Conservation (phyloP, 2,797 vertebrate species). For the Rousettus madagascariensis region DNA sequence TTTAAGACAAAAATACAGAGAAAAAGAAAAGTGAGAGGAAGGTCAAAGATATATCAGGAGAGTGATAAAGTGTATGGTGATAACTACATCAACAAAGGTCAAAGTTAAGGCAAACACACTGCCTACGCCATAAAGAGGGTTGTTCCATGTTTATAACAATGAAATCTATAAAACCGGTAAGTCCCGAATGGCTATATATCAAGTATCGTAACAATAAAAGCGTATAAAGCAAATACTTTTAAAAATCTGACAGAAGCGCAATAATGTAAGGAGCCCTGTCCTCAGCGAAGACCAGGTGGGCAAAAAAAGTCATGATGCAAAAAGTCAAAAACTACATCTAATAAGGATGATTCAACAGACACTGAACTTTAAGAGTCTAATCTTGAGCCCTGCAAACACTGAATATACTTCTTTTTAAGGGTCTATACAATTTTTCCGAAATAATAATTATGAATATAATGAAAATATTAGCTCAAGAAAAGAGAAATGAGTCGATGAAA, state of each 20-base stretch:
- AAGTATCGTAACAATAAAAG: neutral
- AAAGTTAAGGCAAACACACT: neutral
- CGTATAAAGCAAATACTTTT: neutral
- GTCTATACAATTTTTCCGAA: neutral
- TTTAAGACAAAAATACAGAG: neutral
- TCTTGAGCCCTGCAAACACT: neutral
- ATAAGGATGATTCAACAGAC: neutral
- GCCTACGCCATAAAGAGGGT: neutral
- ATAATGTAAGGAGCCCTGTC: neutral
- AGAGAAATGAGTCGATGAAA: neutral
- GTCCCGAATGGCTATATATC: neutral
- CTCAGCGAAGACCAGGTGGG: neutral
- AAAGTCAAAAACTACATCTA: neutral
- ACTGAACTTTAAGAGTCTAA: neutral
- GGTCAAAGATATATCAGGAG: neutral
- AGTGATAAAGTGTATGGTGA: neutral
- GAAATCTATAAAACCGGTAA: neutral
- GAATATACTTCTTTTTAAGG: neutral
- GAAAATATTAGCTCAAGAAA: neutral
- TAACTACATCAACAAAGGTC: neutral
- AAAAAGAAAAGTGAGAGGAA: constrained; percentile 8
- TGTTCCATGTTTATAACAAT: neutral
- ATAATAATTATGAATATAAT: neutral
- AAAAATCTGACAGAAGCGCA: neutral
- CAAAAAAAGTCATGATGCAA: neutral